phyloP scores from a whole-genome alignment of 2,797 vertebrate species.

The Microctenopoma steveboyesi region DNA sequence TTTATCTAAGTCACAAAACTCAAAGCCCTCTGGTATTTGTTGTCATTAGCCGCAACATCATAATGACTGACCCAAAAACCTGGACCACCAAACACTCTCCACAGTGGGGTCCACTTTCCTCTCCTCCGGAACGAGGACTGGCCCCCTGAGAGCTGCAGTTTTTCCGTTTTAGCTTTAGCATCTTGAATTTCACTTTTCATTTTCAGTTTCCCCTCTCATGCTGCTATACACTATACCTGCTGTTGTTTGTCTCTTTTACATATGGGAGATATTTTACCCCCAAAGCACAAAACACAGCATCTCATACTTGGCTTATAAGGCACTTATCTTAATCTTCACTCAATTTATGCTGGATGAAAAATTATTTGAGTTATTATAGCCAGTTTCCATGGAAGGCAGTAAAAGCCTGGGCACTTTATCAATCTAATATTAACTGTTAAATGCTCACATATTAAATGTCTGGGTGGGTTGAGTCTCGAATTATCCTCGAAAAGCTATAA shows the following conservation, averaged over 20 bases:
- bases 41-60: conserved; percentile 72
- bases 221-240: conserved; percentile 64
- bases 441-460: conserved; percentile 69
- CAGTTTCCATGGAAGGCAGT: conserved; percentile 72
- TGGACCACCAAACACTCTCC: conserved; percentile 84
- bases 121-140: conserved; percentile 82
- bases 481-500: conserved; percentile 77
- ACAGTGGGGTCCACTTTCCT: conserved; percentile 84
- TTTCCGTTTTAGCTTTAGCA: conserved; percentile 81
- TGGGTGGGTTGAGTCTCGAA: conserved; percentile 73
- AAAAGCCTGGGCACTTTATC: conserved; percentile 71
- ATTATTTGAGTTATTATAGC: conserved; percentile 57
- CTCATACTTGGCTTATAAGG: conserved; percentile 32
- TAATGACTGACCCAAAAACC: conserved; percentile 87
- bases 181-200: conserved; percentile 92
- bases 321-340: conserved; percentile 53
- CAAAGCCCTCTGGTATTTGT: conserved; percentile 45
- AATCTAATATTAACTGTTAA: conserved; percentile 76
- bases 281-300: conserved; percentile 18
- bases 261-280: conserved; percentile 48
- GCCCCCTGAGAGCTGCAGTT: conserved; percentile 84
- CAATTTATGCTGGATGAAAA: conserved; percentile 58
- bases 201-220: conserved; percentile 57
- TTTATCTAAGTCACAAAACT: conserved; percentile 31
- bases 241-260: conserved; percentile 57